Evolutionary conservation across 2,888 invertebrate species (phyloP).

Genomic region (Stenoptilia bipunctidactyla): DNA sequence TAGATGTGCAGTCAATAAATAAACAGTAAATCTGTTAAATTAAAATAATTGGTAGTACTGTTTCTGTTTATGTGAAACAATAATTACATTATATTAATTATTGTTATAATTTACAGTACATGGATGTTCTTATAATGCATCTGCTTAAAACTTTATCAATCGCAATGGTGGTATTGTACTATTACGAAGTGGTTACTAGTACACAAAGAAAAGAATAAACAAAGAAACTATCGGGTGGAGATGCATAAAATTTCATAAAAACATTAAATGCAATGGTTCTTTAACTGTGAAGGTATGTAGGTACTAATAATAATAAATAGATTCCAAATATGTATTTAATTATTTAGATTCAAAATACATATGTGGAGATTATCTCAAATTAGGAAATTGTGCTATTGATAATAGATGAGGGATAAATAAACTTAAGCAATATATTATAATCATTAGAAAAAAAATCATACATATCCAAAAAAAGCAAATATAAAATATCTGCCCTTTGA

Average conservation of each 20-base stretch:
- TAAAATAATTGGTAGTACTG: not conserved
- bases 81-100: not conserved
- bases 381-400: too few relatives aligned
- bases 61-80: not conserved
- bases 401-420: too few relatives aligned
- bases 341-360: too few relatives aligned
- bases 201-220: slow-evolving; percentile 1
- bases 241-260: not conserved
- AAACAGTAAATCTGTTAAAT: not conserved
- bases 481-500: too few relatives aligned
- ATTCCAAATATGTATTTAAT: too few relatives aligned
- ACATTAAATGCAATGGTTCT: not conserved
- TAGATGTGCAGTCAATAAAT: not conserved
- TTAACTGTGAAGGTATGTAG: not conserved
- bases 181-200: not conserved
- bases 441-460: too few relatives aligned
- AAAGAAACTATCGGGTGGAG: not conserved
- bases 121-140: not conserved
- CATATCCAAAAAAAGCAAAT: too few relatives aligned
- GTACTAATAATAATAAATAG: too few relatives aligned
- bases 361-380: too few relatives aligned
- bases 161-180: not conserved
- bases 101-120: not conserved
- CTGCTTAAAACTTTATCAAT: not conserved
- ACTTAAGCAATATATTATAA: too few relatives aligned